Conservation (phyloP, 2,797 vertebrate species). For the Dendrocincla fuliginosa region DNA sequence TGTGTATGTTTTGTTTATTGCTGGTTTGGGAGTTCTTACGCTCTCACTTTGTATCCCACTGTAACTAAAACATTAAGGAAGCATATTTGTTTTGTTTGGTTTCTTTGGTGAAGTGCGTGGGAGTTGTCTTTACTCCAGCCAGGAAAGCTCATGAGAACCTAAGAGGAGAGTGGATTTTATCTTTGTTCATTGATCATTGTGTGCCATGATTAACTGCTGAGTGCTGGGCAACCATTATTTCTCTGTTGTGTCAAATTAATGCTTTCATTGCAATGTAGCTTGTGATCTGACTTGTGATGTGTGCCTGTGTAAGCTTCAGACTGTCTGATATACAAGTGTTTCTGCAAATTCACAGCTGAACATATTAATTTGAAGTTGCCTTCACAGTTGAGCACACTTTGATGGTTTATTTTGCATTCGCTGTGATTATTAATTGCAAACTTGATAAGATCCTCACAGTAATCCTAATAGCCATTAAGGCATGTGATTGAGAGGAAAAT, state of each 20-base stretch:
- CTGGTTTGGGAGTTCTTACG: background rate
- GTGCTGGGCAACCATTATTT: background rate
- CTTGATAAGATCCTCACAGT: background rate
- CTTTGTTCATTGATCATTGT: background rate
- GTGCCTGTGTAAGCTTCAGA: background rate
- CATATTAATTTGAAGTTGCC: background rate
- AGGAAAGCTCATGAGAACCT: background rate
- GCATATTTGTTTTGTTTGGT: slow-evolving; percentile 29
- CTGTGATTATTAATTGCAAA: background rate
- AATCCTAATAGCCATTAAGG: background rate
- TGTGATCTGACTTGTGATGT: background rate
- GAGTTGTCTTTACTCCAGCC: background rate
- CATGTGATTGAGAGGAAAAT: background rate
- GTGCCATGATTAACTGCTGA: background rate
- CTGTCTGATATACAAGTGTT: background rate
- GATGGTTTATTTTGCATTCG: background rate
- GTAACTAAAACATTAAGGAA: background rate
- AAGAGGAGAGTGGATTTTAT: background rate
- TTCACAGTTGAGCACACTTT: background rate
- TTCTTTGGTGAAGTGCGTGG: slow-evolving; percentile 40
- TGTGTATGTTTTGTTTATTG: background rate
- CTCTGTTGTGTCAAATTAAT: background rate
- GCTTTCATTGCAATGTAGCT: background rate
- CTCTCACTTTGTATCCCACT: background rate
- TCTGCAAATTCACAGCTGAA: background rate